Conservation (phyloP, 2,797 vertebrate genomes). For the Silurus lanzhouensis region DNA sequence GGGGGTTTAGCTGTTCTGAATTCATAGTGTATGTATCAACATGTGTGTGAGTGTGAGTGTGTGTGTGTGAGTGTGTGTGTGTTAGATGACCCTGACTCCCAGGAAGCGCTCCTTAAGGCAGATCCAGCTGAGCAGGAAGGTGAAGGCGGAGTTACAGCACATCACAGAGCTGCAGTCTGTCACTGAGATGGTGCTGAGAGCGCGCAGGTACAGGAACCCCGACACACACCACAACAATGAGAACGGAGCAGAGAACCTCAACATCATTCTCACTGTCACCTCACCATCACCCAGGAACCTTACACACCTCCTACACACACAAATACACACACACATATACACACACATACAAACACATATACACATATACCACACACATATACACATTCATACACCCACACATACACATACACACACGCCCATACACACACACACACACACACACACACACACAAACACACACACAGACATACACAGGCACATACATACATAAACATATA, state of each 20-base stretch:
- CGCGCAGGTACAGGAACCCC: slow-evolving; percentile 59
- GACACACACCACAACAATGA: slow-evolving; percentile 58
- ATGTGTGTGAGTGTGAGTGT: neutral
- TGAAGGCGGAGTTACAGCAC: slow-evolving; percentile 64
- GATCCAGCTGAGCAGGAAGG: slow-evolving; percentile 66
- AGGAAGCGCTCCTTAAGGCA: slow-evolving; percentile 65
- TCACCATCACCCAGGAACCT: slow-evolving; percentile 53
- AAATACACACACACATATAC: slow-evolving; percentile 5
- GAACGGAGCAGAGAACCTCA: slow-evolving; percentile 56
- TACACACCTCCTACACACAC: slow-evolving; percentile 52
- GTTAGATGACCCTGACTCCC: slow-evolving; percentile 59
- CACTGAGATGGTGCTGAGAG: slow-evolving; percentile 58
- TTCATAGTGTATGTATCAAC: neutral
- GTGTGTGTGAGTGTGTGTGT: neutral
- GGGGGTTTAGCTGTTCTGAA: neutral
- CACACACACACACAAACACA: too few species aligned
- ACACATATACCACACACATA: too few species aligned
- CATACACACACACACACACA: too few species aligned
- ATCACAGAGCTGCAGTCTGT: slow-evolving; percentile 60
- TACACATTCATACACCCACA: too few species aligned
- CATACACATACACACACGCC: too few species aligned
- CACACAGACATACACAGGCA: too few species aligned
- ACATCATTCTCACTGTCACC: slow-evolving; percentile 43
- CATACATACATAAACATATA: too few species aligned
- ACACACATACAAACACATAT: neutral